Evolutionary conservation across 1,140 invertebrate species (phyloP).

Genomic region (Saccostrea glomerata): DNA sequence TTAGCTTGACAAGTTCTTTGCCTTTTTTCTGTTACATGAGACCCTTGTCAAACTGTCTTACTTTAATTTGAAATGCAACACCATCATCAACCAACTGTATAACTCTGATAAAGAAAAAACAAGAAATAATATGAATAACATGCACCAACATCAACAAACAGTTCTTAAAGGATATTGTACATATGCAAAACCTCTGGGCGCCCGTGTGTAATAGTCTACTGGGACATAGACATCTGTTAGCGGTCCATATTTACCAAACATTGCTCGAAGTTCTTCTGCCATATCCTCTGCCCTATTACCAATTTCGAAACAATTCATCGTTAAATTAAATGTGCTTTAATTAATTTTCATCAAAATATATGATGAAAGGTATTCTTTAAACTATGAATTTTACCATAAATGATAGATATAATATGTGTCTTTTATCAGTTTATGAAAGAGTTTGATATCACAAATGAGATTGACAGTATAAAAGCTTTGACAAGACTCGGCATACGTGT

Average conservation of each 20-base stretch:
- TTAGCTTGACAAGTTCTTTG: conserved; percentile 33
- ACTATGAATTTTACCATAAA: too few species aligned
- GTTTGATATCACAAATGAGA: too few species aligned
- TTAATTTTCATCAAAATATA: too few species aligned
- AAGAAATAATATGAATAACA: background rate
- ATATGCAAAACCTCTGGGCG: conserved; percentile 80
- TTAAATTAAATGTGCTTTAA: too few species aligned
- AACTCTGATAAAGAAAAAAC: conserved; percentile 28
- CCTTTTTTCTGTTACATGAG: conserved; percentile 7
- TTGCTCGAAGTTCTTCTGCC: conserved; percentile 77
- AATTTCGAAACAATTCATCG: background rate
- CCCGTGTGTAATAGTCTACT: conserved; percentile 80
- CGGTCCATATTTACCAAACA: conserved; percentile 81
- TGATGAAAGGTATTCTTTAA: too few species aligned
- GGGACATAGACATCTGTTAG: conserved; percentile 81
- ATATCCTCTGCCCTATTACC: conserved; percentile 31
- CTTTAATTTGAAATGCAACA: conserved; percentile 28
- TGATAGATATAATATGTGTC: too few species aligned
- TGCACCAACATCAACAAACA: background rate
- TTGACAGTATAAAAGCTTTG: too few species aligned
- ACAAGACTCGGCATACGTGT: too few species aligned
- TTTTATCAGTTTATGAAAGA: too few species aligned
- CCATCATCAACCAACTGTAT: conserved; percentile 34
- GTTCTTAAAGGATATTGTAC: conserved; percentile 79
- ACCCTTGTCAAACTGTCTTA: conserved; percentile 28